Conservation (phyloP, 2,888 invertebrate species). For the Caenorhabditis zanzibari region DNA sequence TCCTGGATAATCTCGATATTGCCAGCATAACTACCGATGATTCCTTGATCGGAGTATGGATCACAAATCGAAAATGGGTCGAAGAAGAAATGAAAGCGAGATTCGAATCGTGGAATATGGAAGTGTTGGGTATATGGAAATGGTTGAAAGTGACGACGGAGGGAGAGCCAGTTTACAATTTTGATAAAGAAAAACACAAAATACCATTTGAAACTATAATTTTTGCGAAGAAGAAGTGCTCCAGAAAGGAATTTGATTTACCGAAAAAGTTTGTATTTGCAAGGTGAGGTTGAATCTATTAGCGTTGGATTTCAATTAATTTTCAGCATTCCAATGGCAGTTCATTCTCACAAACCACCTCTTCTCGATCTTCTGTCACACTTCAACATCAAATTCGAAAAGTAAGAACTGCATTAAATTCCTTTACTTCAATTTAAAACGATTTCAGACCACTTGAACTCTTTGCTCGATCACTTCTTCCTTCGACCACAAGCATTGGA, state of each 20-base stretch:
- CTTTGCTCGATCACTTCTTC: conserved; percentile 93
- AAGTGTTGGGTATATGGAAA: conserved; percentile 85
- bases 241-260: conserved; percentile 17
- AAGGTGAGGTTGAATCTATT: conserved; percentile 24
- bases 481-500: conserved; percentile 92
- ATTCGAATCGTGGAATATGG: conserved; percentile 90
- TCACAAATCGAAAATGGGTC: conserved; percentile 88
- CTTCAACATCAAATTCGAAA: conserved; percentile 44
- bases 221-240: conserved; percentile 85
- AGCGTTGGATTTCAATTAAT: neutral
- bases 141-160: conserved; percentile 92
- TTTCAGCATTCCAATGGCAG: conserved; percentile 88
- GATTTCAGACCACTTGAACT: conserved; percentile 88
- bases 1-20: conserved; percentile 89
- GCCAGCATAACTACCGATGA: conserved; percentile 86
- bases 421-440: neutral
- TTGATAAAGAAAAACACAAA: conserved; percentile 87
- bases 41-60: conserved; percentile 92
- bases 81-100: conserved; percentile 87
- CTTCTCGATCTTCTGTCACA: conserved; percentile 86
- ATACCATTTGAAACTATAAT: conserved; percentile 93
- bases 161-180: conserved; percentile 88
- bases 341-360: conserved; percentile 97
- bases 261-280: conserved; percentile 53
- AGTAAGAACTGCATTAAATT: neutral